Base-by-base conservation (phyloP, 2,113 vertebrate species). In the Lethenteron camtschaticum region DNA sequence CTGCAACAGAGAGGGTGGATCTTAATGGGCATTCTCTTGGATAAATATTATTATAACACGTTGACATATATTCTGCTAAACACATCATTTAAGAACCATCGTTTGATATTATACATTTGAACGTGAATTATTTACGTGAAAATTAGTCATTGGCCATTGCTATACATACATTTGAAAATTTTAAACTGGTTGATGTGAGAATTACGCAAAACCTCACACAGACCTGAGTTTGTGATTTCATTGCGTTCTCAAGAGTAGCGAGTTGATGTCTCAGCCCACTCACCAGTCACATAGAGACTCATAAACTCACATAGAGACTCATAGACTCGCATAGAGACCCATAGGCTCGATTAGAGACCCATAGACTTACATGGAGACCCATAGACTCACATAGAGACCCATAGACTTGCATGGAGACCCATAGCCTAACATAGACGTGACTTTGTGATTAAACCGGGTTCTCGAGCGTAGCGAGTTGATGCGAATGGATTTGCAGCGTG, bases 171-270 rank as follows among this genome's bases (percentile, higher is more conserved):
- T 41, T 41, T 41, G 41, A 41, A 41, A 41, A 41, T 6, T 41
- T 5, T 41, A 7, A 41, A 41, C 41, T 41, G 5, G 41, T 41
- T 41, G 41, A 41, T 41, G 41, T 41, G 41, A 41, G 41, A 41
- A 41, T 41, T 41, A 41, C 5, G 41, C 41, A 41, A 1, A 41
- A 6, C 41, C 41, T 41, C 41, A 66, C 10, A 24, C 8, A 9
- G n/a, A n/a, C 63, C n/a, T 66, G 9, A 66, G n/a, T 66, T 66
- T 66, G 63, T 9, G 63, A 66, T 66, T 66, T 24, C 63, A 66
- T 11, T 9, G 63, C 24, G n/a, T 63, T 66, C 63, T 16, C 63
- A 16, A n/a, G n/a, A n/a, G 24, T 66, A n/a, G 24, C 63, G 24
- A 8, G 10, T 66, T 16, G n/a, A 66, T 16, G 9, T 24, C n/a